Evolutionary conservation across 2,888 invertebrate genomes (phyloP).

Genomic region (Nephrotoma flavescens): DNA sequence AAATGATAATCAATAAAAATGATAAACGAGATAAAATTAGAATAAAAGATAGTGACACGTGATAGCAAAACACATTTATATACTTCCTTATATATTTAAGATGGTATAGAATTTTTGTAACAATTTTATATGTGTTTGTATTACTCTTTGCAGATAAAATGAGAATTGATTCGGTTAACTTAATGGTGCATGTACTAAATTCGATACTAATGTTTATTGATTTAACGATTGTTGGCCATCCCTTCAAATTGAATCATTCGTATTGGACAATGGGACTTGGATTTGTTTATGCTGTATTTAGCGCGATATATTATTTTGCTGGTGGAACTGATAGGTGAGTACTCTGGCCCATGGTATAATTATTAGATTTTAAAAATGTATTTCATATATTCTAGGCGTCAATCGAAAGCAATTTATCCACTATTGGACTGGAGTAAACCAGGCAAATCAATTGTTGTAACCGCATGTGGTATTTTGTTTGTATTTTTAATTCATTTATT

Average conservation of each 20-base stretch:
- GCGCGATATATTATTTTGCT: conserved; percentile 49
- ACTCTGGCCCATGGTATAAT: not conserved
- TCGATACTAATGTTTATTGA: conserved; percentile 58
- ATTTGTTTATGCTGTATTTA: conserved; percentile 50
- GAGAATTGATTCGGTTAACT: conserved; percentile 30
- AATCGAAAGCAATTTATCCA: conserved; percentile 53
- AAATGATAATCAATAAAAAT: not conserved
- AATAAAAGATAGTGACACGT: not conserved
- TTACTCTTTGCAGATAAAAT: conserved; percentile 20
- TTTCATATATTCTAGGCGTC: conserved; percentile 35
- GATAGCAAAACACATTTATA: not conserved
- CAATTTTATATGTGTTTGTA: not conserved
- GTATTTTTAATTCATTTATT: conserved; percentile 44
- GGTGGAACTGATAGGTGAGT: conserved; percentile 55
- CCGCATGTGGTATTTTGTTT: conserved; percentile 41
- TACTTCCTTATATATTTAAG: not conserved
- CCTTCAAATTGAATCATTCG: conserved; percentile 38
- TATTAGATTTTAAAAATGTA: not conserved
- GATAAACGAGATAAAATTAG: not conserved
- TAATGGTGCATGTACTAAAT: conserved; percentile 42
- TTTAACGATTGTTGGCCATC: conserved; percentile 53
- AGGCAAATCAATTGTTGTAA: conserved; percentile 38
- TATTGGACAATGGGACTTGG: conserved; percentile 47
- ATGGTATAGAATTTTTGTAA: not conserved
- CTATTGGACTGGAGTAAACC: conserved; percentile 63